Conservation (phyloP, 2,888 invertebrate genomes). For the Cecidostiba fungosa region DNA sequence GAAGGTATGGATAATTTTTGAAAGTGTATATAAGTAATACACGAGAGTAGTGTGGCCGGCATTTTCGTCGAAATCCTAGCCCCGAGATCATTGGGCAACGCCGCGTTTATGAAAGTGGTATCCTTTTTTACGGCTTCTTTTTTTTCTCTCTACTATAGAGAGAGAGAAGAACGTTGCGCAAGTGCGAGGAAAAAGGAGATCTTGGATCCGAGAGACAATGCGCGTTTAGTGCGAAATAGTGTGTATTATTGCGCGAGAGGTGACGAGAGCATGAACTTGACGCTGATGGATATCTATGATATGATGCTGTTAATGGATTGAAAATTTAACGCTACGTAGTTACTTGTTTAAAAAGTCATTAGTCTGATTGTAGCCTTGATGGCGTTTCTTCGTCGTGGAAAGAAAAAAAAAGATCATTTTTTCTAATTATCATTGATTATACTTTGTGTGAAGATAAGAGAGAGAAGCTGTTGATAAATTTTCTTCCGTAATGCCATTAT, state of each 20-base stretch:
- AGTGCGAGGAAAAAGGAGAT: neutral
- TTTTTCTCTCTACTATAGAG: neutral
- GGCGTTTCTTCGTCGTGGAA: neutral
- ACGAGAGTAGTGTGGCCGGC: neutral
- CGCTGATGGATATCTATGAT: neutral
- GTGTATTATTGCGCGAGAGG: neutral
- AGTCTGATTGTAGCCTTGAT: neutral
- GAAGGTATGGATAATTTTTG: constrained; percentile 12
- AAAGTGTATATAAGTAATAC: neutral
- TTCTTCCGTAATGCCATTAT: constrained; percentile 6
- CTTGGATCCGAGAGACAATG: constrained; percentile 18
- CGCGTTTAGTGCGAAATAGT: neutral
- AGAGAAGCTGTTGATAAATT: neutral
- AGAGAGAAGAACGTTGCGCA: neutral
- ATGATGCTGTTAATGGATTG: neutral
- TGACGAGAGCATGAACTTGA: neutral
- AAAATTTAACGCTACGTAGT: neutral
- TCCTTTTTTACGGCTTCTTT: constrained; percentile 15
- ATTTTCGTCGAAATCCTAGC: constrained; percentile 9
- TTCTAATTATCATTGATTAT: neutral
- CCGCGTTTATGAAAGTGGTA: constrained; percentile 7
- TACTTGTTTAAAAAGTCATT: neutral
- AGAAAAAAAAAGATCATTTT: neutral
- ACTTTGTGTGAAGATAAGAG: neutral
- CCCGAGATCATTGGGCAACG: constrained; percentile 18